Conservation (phyloP, 2,113 vertebrate genomes). For the Megaceryle torquata region DNA sequence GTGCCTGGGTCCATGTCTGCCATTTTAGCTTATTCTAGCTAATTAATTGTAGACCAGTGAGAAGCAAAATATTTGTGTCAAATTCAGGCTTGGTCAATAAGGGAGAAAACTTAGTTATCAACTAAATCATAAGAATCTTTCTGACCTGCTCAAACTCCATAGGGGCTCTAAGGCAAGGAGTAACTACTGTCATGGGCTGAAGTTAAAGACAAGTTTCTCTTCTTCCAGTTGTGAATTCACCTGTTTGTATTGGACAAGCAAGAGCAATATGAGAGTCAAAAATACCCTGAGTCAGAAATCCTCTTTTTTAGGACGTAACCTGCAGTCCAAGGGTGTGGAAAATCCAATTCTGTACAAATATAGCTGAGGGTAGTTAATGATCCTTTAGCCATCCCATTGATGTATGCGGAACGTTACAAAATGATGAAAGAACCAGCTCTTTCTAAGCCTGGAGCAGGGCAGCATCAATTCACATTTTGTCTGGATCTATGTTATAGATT, state of each 20-base stretch:
- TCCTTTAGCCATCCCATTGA: slow-evolving; percentile 16
- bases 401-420: background rate
- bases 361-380: slow-evolving; percentile 55
- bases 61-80: slow-evolving; percentile 4
- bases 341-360: slow-evolving; percentile 52
- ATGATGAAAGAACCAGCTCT: background rate
- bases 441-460: slow-evolving; percentile 41
- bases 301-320: background rate
- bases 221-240: background rate
- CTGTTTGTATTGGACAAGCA: background rate
- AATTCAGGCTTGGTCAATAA: background rate
- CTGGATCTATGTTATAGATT: slow-evolving; percentile 24
- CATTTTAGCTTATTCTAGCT: background rate
- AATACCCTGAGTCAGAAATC: background rate
- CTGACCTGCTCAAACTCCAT: background rate
- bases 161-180: background rate
- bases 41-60: background rate
- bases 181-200: background rate
- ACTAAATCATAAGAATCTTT: background rate
- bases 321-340: slow-evolving; percentile 43
- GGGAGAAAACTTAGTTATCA: background rate
- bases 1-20: background rate
- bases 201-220: background rate
- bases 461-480: slow-evolving; percentile 39
- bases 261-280: background rate